Percentiles rank a stretch among this genome's conserved stretches.
phyloP scores from a whole-genome alignment of 2,888 invertebrate species.

The Leuctra nigra region DNA sequence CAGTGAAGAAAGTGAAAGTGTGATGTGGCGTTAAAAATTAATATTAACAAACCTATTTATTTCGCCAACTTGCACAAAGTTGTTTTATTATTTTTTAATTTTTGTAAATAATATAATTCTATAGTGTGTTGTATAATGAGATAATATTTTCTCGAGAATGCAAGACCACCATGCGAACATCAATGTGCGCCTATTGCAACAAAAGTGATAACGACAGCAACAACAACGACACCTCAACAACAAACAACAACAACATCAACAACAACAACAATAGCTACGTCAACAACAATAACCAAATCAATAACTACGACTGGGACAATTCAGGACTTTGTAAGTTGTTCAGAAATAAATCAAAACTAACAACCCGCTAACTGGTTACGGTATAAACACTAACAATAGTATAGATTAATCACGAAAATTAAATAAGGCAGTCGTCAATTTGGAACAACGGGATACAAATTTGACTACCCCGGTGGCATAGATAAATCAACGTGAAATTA shows the following conservation, averaged over 20 bases:
- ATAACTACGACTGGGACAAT: too few species aligned
- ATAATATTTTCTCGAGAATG: too few species aligned
- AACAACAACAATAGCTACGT: constrained; percentile 9
- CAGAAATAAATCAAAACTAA: neutral
- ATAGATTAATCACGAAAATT: too few species aligned
- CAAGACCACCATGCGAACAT: constrained; percentile 10
- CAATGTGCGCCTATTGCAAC: constrained; percentile 15
- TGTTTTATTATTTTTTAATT: too few species aligned
- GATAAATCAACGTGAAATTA: too few species aligned
- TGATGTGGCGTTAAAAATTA: neutral
- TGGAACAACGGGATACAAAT: too few species aligned
- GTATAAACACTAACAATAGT: too few species aligned
- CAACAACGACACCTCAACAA: neutral
- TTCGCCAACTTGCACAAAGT: neutral
- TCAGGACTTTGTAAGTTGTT: constrained; percentile 9
- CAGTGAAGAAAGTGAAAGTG: constrained; percentile 6
- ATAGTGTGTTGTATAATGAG: neutral
- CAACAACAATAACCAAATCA: too few species aligned
- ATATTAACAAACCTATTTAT: neutral
- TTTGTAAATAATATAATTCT: too few species aligned
- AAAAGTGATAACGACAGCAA: constrained; percentile 6
- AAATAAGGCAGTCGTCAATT: constrained; percentile 24
- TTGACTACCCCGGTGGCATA: too few species aligned
- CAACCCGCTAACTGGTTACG: too few species aligned
- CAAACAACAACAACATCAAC: neutral